Conservation (phyloP, 2,888 invertebrate genomes). For the Epirrhoe alternata region DNA sequence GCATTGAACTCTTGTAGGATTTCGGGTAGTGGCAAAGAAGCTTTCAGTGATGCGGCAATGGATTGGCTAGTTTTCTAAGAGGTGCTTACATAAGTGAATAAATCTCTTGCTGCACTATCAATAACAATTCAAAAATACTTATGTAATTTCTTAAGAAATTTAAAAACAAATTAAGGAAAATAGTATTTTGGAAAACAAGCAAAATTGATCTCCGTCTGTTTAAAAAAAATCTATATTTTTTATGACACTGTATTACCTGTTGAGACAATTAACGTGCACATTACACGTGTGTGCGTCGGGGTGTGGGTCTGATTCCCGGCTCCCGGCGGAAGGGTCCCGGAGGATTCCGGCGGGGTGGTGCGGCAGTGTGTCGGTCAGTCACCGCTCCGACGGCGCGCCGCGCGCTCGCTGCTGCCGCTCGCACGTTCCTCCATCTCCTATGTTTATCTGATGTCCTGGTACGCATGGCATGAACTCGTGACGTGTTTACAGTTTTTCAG, state of each 20-base stretch:
- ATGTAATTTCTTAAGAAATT: too few species aligned
- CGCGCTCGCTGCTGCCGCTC: constrained; percentile 67
- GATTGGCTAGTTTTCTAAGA: background rate
- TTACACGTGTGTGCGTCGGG: constrained; percentile 51
- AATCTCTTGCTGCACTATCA: too few species aligned
- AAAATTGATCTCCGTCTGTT: background rate
- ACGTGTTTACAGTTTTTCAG: constrained; percentile 68
- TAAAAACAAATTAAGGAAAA: background rate
- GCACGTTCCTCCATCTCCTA: constrained; percentile 61
- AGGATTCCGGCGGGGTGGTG: constrained; percentile 78
- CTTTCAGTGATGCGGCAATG: background rate
- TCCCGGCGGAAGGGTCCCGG: constrained; percentile 81
- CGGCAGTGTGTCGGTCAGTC: constrained; percentile 84
- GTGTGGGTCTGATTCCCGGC: constrained; percentile 72
- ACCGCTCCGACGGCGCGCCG: constrained; percentile 81
- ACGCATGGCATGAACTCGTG: constrained; percentile 68
- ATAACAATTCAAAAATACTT: too few species aligned
- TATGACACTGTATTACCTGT: constrained; percentile 40
- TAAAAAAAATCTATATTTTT: background rate
- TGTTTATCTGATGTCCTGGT: constrained; percentile 70
- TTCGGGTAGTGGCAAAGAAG: constrained; percentile 9
- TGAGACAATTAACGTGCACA: constrained; percentile 43
- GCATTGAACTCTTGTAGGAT: constrained; percentile 21
- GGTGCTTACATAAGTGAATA: background rate
- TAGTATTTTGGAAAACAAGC: background rate